Conservation (phyloP, 2,888 invertebrate species). For the Laspeyria flexula region DNA sequence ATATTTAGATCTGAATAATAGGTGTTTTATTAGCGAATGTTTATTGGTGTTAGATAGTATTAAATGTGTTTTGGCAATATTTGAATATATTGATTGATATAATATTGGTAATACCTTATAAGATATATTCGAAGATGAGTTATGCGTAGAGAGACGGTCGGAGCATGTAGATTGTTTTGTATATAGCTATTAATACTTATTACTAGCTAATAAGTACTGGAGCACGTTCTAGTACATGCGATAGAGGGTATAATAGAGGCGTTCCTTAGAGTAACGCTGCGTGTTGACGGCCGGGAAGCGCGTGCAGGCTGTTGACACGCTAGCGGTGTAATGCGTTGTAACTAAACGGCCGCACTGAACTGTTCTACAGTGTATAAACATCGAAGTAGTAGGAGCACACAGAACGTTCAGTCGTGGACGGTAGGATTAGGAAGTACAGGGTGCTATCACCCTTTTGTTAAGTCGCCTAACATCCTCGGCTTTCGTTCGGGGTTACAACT, state of each 20-base stretch:
- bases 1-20: constrained; percentile 23
- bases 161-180: constrained; percentile 69
- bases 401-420: constrained; percentile 42
- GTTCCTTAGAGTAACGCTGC: constrained; percentile 42
- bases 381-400: neutral
- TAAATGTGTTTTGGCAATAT: constrained; percentile 26
- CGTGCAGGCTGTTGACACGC: constrained; percentile 7
- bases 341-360: constrained; percentile 40
- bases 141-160: constrained; percentile 63
- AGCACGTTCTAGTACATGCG: constrained; percentile 61
- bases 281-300: constrained; percentile 28
- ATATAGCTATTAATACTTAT: constrained; percentile 68
- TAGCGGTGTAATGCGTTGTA: constrained; percentile 28
- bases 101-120: constrained; percentile 13
- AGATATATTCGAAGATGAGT: constrained; percentile 18
- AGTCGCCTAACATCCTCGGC: constrained; percentile 12
- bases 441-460: constrained; percentile 67
- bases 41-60: constrained; percentile 47
- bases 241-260: constrained; percentile 53
- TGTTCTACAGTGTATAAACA: constrained; percentile 22
- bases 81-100: constrained; percentile 22
- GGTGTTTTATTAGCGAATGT: constrained; percentile 37
- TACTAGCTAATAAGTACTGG: constrained; percentile 57
- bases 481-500: constrained; percentile 5
- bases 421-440: constrained; percentile 68